These are phyloP conservation scores for Crenichthys baileyi DNA, from an alignment of 2,797 vertebrate species.

Conservation along the genomic window DNA sequence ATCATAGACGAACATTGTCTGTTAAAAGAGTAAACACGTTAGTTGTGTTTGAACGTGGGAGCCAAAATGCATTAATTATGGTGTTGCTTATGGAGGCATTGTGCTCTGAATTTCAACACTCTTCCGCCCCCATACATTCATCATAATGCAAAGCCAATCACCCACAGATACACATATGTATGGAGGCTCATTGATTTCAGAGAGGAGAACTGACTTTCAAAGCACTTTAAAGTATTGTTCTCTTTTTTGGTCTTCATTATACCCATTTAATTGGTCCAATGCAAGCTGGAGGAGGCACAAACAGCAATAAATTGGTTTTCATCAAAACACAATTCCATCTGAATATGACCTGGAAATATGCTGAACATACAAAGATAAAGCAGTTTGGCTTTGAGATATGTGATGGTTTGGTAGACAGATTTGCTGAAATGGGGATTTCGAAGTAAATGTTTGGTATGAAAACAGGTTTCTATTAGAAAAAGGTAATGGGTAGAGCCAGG, in stretches of 20 bases:
- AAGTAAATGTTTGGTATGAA: constrained; percentile 41
- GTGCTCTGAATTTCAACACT: constrained; percentile 75
- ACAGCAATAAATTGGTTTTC: constrained; percentile 61
- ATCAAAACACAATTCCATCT: constrained; percentile 63
- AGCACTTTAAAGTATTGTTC: constrained; percentile 56
- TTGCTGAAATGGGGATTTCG: constrained; percentile 55
- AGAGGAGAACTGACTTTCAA: constrained; percentile 48
- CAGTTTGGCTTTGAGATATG: constrained; percentile 38
- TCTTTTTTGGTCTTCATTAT: constrained; percentile 28
- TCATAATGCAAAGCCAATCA: constrained; percentile 71
- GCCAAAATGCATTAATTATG: constrained; percentile 71
- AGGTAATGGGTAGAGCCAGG: constrained; percentile 57
- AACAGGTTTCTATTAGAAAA: constrained; percentile 50
- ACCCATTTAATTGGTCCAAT: constrained; percentile 63
- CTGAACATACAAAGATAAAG: constrained; percentile 59
- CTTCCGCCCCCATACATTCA: constrained; percentile 64
- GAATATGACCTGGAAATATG: constrained; percentile 56
- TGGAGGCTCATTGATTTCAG: constrained; percentile 37
- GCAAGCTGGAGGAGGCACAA: constrained; percentile 33
- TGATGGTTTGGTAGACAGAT: constrained; percentile 45
- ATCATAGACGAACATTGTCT: constrained; percentile 52
- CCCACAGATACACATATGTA: constrained; percentile 13
- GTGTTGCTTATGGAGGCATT: constrained; percentile 66
- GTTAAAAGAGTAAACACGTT: constrained; percentile 63
- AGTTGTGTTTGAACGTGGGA: constrained; percentile 63